Conservation (phyloP, 2,113 vertebrate species). For the Tachuris rubrigastra region DNA sequence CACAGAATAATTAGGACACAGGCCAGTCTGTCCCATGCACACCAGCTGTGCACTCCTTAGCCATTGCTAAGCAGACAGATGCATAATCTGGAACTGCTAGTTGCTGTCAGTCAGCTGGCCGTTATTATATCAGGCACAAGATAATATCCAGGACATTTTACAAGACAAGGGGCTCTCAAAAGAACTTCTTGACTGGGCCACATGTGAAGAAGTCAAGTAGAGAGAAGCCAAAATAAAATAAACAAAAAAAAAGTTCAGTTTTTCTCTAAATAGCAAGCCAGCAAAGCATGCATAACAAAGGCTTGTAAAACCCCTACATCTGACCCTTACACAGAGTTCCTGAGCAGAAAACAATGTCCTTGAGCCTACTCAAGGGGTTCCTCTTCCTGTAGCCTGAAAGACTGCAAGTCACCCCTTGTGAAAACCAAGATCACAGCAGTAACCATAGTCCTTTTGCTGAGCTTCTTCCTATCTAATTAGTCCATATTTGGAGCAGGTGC, state of each 20-base stretch:
- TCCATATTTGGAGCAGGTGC: not conserved
- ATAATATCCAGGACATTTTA: not conserved
- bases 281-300: not conserved
- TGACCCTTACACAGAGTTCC: not conserved
- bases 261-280: not conserved
- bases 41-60: slow-evolving; percentile 1
- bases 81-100: not conserved
- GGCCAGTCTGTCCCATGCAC: not conserved
- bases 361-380: not conserved
- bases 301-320: not conserved
- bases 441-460: not conserved
- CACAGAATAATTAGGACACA: not conserved
- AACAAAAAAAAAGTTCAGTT: not conserved
- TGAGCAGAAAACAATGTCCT: not conserved
- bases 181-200: not conserved
- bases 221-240: not conserved
- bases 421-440: not conserved
- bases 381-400: not conserved
- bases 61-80: not conserved
- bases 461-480: not conserved
- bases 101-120: not conserved
- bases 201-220: not conserved
- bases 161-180: not conserved
- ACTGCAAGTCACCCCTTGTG: not conserved
- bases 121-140: not conserved